Evolutionary conservation across 1,140 invertebrate genomes (phyloP), one percentile per base, ranked within the genome.

Genomic region (Lasaia peninsularis): DNA sequence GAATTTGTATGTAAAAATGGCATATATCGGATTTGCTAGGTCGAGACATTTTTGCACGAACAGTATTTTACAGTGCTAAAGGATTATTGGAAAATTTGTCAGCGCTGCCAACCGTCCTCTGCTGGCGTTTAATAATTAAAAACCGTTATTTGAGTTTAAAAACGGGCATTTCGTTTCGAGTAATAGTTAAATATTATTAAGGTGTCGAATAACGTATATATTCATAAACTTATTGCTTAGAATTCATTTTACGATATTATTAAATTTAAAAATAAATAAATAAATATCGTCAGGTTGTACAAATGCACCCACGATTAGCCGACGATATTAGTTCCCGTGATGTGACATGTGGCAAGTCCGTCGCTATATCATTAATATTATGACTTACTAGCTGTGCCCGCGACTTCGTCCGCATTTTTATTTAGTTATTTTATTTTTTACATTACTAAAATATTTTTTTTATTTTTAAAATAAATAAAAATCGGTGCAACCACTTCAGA

Each of bases 71-170:
- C 70, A 71, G 71, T 69, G 68, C 68, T 70, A 69, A 67, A 71
- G 77, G 69, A 74, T 80, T 79, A 79, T 78, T 74, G 73, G 73
- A 70, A 71, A 78, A 78, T 78, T 80, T 75, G 73, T 80, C 73
- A 76, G 65, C 58, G 56, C 60, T 58, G 64, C 67, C 57, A 63
- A 54, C 56, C 52, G 56, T 54, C 59, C 62, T 68, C 71, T 71
- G 70, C 73, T 77, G 70, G 73, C 67, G 58, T 73, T 73, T 69
- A 73, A 73, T 77, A 61, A 72, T 75, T 70, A 67, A 77, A 69
- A 72, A 59, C 35, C 12, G 24, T 53, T 40, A 52, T 51, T 40
- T 55, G 20, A 11, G 34, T 40, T 12, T 31, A 24, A 28, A 21
- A 33, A 33, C 12, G 50, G 5, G 9, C 50, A 52, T 18, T 44